Evolutionary conservation across 2,113 vertebrate species (phyloP), one percentile per base, ranked within the genome.

Genomic region (Gymnarchus niloticus): DNA sequence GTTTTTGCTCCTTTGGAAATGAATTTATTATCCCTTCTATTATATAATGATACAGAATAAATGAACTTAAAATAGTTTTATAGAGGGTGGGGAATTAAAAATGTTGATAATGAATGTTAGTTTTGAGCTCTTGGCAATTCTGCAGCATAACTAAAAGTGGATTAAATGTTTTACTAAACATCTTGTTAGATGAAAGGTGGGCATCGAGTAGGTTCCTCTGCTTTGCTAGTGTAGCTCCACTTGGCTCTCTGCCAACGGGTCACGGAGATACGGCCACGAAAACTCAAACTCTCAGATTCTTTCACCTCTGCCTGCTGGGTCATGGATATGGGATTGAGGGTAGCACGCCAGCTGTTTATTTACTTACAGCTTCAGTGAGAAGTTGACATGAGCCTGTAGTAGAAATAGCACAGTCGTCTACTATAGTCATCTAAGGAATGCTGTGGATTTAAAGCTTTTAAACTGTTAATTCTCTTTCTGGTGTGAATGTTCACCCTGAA

Each of bases 81-180:
- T 54, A 7, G 6, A 7, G 52, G n/a, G 54, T 56, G 10, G 6
- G 10, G 54, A 56, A 10, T 80, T 12, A 8, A 52, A 41, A 48
- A 48, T 78, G 51, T 52, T 81, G 33, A 9, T 81, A 86, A 33
- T 69, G n/a, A n/a, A n/a, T 52, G 46, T 52, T 49, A 73, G 5
- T 84, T 86, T 46, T 87, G 57, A 85, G 85, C 85, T 41, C 61
- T 25, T 84, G 90, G 90, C 91, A 87, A 89, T 88, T 92, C 90
- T 90, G 65, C 52, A 85, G 88, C 52, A 51, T 90, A 88, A 92
- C 91, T 91, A 92, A 91, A 87, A 84, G 82, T 65, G 88, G 88
- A 73, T 89, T 91, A 90, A 89, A 88, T 85, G 83, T 89, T 77
- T 88, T 87, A 87, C 86, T 88, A 87, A 85, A 86, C 86, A 56